A percentile compares a stretch with the other conserved stretches of the same genome.
These are phyloP conservation scores for Labia minor DNA, from an alignment of 2,888 invertebrate genomes.

Conservation along the genomic window DNA sequence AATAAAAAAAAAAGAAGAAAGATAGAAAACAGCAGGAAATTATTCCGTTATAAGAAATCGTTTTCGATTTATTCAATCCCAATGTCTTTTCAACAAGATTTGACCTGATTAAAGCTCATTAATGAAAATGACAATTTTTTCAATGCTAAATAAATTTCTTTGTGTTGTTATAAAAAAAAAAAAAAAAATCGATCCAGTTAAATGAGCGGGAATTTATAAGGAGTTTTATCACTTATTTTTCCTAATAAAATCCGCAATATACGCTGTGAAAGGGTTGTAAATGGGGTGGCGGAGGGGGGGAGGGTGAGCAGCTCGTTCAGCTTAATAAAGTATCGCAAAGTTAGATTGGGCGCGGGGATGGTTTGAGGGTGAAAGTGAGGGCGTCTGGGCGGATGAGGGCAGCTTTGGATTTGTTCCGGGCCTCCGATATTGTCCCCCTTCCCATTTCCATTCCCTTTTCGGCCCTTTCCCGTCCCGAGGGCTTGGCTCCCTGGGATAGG, in stretches of 20 bases:
- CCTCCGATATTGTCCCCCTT: neutral
- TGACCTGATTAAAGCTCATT: neutral
- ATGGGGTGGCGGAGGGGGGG: neutral
- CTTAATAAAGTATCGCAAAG: slow-evolving; percentile 13
- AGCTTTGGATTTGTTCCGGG: neutral
- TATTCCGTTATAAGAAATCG: too few species aligned
- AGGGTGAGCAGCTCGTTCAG: neutral
- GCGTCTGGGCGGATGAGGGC: neutral
- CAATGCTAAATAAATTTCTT: neutral
- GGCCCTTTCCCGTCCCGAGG: neutral
- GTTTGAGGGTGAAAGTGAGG: neutral
- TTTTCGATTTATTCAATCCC: too few species aligned
- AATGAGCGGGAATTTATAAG: slow-evolving; percentile 13
- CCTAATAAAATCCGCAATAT: slow-evolving; percentile 13
- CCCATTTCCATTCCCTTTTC: slow-evolving; percentile 13
- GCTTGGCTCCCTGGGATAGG: neutral
- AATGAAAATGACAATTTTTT: neutral
- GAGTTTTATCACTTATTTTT: slow-evolving; percentile 13
- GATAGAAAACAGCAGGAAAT: too few species aligned
- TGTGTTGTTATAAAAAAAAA: neutral
- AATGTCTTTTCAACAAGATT: neutral
- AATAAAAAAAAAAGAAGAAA: too few species aligned
- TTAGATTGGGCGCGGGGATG: neutral
- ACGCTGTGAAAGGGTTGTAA: slow-evolving; percentile 6
- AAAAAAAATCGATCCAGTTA: neutral